Base-by-base conservation (phyloP, 2,113 vertebrate species). In the Garra rufa region DNA sequence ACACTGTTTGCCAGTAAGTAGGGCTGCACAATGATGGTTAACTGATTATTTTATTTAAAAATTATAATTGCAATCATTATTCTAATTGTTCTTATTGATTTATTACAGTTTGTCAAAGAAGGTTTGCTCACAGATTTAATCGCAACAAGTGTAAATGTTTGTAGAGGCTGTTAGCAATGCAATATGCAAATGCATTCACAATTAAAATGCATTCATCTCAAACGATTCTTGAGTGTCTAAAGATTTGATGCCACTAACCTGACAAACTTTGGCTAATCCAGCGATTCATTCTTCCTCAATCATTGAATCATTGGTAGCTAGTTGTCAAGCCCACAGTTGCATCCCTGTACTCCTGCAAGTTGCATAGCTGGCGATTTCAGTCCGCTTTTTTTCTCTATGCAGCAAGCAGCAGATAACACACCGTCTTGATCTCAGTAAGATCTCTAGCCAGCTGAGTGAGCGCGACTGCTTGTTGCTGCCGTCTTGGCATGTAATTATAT, bases 401-500 rank as follows among this genome's bases (percentile, higher is more conserved):
- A 44, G 21, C 14, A 44, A 14, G 38, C 41, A 71, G 21, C 69
- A 44, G 38, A 44, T 43, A n/a, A 21, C 67, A n/a, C 38, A 70
- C 69, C 7, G 38, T 71, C 69, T 21, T 15, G n/a, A 71, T 6
- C 69, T 71, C 41, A 26, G 1, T 71, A 41, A 71, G 41, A 14
- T 8, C 69, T 71, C 69, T 26, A 13, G 41, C 41, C 70, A 24
- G 75, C 6, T n/a, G 5, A 38, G 52, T 41, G 26, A 52, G 48
- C 26, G 13, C 9, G 9, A 7, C 15, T 21, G 48, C 6, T 7
- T 55, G 48, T 55, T 24, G n/a, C 21, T 11, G 65, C 28, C 9
- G 28, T 41, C 19, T 41, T 41, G 67, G 67, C 70, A 4, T 46
- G 48, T 76, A 76, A 76, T 76, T 55, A 38, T 52, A 52, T 76